These are phyloP conservation scores for Galemys pyrenaicus DNA, from an alignment of 2,113 vertebrate species.

Conservation along the genomic window DNA sequence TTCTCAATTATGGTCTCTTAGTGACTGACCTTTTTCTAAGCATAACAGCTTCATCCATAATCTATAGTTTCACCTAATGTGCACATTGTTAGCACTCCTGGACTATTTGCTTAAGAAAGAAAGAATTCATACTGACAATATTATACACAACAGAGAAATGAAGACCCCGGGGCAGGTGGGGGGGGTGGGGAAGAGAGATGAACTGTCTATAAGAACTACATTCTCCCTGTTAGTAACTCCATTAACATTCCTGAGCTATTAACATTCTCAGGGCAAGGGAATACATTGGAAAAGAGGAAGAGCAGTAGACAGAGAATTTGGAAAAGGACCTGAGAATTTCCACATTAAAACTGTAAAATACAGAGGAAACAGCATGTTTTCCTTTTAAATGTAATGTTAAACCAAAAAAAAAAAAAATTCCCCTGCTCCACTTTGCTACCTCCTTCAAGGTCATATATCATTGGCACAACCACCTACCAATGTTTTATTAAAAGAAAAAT, in stretches of 20 bases:
- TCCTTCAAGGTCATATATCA: constrained; percentile 84
- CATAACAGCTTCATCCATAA: background rate
- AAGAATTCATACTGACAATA: background rate
- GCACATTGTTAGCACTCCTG: background rate
- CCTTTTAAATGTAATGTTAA: constrained; percentile 8
- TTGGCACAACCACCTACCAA: constrained; percentile 39
- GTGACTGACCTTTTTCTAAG: background rate
- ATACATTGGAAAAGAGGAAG: background rate
- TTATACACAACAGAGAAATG: background rate
- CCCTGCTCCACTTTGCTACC: constrained; percentile 31
- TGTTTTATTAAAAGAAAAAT: constrained; percentile 71
- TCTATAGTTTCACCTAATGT: constrained; percentile 54
- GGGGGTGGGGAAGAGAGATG: background rate
- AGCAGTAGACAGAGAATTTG: background rate
- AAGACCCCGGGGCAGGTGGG: background rate
- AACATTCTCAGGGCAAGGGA: background rate
- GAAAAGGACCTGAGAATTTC: background rate
- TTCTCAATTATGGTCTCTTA: background rate
- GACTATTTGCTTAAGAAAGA: background rate
- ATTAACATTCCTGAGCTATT: background rate
- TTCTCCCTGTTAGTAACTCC: background rate
- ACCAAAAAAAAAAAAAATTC: background rate
- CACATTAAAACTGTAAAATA: constrained; percentile 14
- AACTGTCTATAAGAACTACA: background rate
- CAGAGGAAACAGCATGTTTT: background rate